Conservation (phyloP, 2,797 vertebrate species). For the Bovichtus diacanthus region DNA sequence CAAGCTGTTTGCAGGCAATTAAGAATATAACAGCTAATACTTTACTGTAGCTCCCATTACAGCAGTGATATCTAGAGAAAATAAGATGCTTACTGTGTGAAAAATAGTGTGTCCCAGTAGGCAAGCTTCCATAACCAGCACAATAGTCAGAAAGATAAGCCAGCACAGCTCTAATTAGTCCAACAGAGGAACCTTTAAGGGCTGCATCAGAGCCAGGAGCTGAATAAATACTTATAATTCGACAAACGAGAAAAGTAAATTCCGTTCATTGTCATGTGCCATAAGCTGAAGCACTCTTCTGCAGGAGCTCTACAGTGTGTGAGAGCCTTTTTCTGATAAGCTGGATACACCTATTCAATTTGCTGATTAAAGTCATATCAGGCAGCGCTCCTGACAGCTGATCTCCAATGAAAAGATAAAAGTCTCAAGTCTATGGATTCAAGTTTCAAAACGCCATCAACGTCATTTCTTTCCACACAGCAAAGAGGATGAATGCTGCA, state of each 20-base stretch:
- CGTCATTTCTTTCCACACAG: constrained; percentile 37
- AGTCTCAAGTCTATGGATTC: constrained; percentile 50
- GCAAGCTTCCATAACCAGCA: constrained; percentile 69
- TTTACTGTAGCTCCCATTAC: constrained; percentile 65
- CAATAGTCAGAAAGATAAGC: constrained; percentile 72
- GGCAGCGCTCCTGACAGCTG: constrained; percentile 63
- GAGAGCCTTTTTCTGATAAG: constrained; percentile 67
- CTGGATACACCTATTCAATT: constrained; percentile 76
- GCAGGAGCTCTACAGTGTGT: constrained; percentile 37
- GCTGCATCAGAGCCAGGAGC: constrained; percentile 62
- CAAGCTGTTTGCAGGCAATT: constrained; percentile 75
- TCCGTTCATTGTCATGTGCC: constrained; percentile 62
- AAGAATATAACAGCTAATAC: constrained; percentile 71
- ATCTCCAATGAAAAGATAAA: constrained; percentile 67
- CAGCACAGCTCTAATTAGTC: constrained; percentile 73
- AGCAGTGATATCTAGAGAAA: constrained; percentile 70
- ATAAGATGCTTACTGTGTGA: constrained; percentile 78
- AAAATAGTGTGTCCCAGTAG: constrained; percentile 71
- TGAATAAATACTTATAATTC: constrained; percentile 75
- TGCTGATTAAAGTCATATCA: constrained; percentile 78
- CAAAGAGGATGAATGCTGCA: constrained; percentile 47
- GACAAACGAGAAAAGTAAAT: constrained; percentile 58
- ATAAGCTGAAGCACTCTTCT: constrained; percentile 52
- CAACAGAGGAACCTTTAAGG: constrained; percentile 69
- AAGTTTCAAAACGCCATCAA: constrained; percentile 56